Base-by-base conservation (phyloP, 2,797 vertebrate genomes). In the Staurois parvus region DNA sequence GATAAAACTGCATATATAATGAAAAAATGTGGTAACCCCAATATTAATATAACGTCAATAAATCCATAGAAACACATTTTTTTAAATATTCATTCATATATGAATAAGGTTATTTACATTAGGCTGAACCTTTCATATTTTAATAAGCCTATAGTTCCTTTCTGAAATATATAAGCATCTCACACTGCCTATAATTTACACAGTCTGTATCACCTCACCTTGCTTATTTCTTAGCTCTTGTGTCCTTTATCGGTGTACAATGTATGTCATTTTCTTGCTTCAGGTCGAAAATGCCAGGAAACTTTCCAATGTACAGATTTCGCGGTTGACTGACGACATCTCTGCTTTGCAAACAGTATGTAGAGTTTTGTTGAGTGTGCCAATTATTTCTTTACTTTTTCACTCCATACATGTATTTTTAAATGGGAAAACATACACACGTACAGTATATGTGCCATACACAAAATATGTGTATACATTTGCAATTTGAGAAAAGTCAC, bases 281-380 rank as follows among this genome's bases (percentile, higher is more conserved):
- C 92, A 99, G 98, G 95, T 99, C 68, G 94, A 95, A 76, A 93
- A 91, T 37, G 93, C 95, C 74, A 97, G 94, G 87, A 97, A 96
- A 89, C 96, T 97, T 82, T 97, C 88, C 84, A 96, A 97, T 0
- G 3, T 93, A 81, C 96, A 97, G 89, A 95, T 99, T 89, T 94
- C 95, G 79, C 94, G 88, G 26, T 93, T 99, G 90, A 92, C 94
- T 1, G 97, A 97, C 91, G 96, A 99, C 91, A 89, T 99, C 78
- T 94, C 96, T 37, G 95, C 95, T 64, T 91, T 98, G 88, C 97
- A 98, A 85, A 92, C 97, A 96, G 98, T 99, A 93, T 72, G 94
- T 90, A 88, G 28, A 80, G 83, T 0, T 66, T 1, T 62, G 10
- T 17, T 52, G 34, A 52, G 32, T 84, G 24, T 76, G 21, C 3